phyloP scores from a whole-genome alignment of 2,888 invertebrate genomes.

The Drosophila setosimentum region DNA sequence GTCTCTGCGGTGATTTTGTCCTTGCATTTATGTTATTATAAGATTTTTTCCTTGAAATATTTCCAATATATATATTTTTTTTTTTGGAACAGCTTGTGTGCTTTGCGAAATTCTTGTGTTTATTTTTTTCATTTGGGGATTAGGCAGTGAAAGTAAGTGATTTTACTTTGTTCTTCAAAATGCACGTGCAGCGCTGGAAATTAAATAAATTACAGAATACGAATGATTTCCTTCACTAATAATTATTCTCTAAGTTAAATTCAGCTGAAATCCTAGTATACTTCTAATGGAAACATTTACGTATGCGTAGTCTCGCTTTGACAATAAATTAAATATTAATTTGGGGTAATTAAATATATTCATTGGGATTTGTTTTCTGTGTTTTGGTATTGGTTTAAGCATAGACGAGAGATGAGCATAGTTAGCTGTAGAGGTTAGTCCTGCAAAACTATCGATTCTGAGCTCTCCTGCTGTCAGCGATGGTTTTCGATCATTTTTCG shows the following conservation, averaged over 20 bases:
- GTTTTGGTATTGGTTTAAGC: constrained; percentile 21
- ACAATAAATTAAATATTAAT: constrained; percentile 1
- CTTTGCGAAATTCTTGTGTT: constrained; percentile 31
- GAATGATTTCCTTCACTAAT: constrained; percentile 9
- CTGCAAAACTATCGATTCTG: constrained; percentile 14
- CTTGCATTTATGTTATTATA: constrained; percentile 53
- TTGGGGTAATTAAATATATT: constrained; percentile 4
- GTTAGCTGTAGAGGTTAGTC: constrained; percentile 10
- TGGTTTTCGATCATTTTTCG: background rate
- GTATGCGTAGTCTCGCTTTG: constrained; percentile 5
- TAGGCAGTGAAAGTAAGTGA: constrained; percentile 74
- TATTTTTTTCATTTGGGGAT: constrained; percentile 25
- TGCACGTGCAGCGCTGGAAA: constrained; percentile 40
- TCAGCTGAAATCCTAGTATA: constrained; percentile 39
- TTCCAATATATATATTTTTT: constrained; percentile 19
- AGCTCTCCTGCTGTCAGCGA: background rate
- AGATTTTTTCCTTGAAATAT: constrained; percentile 22
- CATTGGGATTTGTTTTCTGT: background rate
- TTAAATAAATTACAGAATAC: constrained; percentile 28
- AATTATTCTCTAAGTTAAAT: constrained; percentile 26
- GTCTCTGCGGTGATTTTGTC: constrained; percentile 82
- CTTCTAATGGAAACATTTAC: constrained; percentile 15
- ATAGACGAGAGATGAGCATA: constrained; percentile 32
- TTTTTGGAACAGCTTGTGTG: constrained; percentile 39
- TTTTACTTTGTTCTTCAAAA: constrained; percentile 34